Evolutionary conservation across 2,113 vertebrate genomes (phyloP).

Genomic region (Globicephala melas): DNA sequence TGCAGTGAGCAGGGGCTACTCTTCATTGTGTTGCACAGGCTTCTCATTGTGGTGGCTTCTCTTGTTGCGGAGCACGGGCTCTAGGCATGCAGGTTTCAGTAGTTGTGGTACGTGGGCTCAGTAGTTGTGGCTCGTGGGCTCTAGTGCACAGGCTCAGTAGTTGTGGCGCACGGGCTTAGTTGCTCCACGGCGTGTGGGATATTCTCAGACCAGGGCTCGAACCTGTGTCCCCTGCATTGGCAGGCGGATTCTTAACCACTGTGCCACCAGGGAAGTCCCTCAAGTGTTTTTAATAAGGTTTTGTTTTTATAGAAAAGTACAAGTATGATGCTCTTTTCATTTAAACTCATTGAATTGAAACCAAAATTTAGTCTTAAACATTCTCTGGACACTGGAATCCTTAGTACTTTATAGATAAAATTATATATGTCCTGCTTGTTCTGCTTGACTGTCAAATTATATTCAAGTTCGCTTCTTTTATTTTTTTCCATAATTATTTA

Average conservation of each 20-base stretch:
- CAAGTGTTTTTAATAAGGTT: neutral
- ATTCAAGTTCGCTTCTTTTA: neutral
- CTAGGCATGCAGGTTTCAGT: too few relatives aligned
- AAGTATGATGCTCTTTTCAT: neutral
- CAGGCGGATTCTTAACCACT: neutral
- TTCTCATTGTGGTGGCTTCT: too few relatives aligned
- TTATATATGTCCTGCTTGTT: neutral
- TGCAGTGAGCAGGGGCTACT: too few relatives aligned
- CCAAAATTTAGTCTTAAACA: neutral
- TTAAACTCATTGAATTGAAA: neutral
- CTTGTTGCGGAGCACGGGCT: too few relatives aligned
- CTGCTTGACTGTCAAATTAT: neutral
- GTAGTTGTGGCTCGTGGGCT: too few relatives aligned
- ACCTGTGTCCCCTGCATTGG: neutral
- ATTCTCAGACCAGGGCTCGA: neutral
- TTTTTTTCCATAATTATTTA: neutral
- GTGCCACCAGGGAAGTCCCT: neutral
- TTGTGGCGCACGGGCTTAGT: too few relatives aligned
- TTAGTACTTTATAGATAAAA: neutral
- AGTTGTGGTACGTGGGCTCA: too few relatives aligned
- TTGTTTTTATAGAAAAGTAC: neutral
- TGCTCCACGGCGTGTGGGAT: neutral
- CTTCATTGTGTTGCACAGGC: too few relatives aligned
- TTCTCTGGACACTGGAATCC: neutral
- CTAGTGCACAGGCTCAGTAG: too few relatives aligned